Evolutionary conservation across 1,140 invertebrate species (phyloP).

Genomic region (Cotesia glomerata): DNA sequence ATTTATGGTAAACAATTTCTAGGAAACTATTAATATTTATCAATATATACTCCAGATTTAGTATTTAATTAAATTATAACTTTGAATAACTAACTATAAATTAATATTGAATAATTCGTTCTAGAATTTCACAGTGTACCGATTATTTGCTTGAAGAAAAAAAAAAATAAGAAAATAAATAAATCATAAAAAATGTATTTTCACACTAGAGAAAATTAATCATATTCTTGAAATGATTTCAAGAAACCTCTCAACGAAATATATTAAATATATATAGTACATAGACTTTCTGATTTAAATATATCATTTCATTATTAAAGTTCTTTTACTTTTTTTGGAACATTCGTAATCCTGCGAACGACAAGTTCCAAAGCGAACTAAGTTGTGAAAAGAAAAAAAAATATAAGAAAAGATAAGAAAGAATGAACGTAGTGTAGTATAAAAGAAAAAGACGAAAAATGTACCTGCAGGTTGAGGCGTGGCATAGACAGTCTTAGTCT

Average conservation of each 20-base stretch:
- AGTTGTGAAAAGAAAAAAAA: background rate
- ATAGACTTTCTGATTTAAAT: conserved; percentile 43
- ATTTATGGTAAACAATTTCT: too few relatives aligned
- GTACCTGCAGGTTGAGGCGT: conserved; percentile 3
- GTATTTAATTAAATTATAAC: too few relatives aligned
- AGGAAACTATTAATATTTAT: too few relatives aligned
- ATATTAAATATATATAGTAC: background rate
- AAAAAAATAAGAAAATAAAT: too few relatives aligned
- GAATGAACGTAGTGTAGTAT: background rate
- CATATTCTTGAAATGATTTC: too few relatives aligned
- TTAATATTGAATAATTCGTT: too few relatives aligned
- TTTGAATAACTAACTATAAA: too few relatives aligned
- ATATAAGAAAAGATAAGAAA: background rate
- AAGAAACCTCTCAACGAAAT: background rate
- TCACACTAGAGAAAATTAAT: too few relatives aligned
- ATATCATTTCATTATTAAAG: conserved; percentile 47
- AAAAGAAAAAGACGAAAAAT: background rate
- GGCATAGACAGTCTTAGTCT: conserved; percentile 6
- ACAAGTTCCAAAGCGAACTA: background rate
- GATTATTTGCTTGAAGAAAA: too few relatives aligned
- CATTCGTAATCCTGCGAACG: conserved; percentile 40
- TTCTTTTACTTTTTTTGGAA: conserved; percentile 39
- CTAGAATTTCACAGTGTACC: too few relatives aligned
- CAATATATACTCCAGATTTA: too few relatives aligned
- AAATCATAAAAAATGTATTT: too few relatives aligned